Evolutionary conservation across 2,888 invertebrate species (phyloP), one percentile per base, ranked within the genome.

Genomic region (Nycteola revayana): DNA sequence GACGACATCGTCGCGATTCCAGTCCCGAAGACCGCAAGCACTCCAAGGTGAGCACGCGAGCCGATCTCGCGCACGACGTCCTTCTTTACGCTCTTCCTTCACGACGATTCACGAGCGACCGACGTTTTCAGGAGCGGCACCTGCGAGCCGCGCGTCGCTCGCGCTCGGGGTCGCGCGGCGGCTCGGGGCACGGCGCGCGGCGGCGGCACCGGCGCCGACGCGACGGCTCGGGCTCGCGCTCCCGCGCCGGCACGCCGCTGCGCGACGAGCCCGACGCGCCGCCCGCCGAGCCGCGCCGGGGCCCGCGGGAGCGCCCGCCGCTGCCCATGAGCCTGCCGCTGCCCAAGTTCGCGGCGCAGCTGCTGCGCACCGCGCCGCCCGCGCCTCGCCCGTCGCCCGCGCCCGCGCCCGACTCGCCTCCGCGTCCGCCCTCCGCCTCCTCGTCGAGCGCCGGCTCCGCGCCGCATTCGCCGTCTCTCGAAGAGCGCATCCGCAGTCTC

Each of bases 401-500:
- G 8, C 90, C 91, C 1, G 91, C 92, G 17, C 92, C 92, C 0
- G 91, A 92, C 9, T 93, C 94, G 0, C 93, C 93, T 8, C 91
- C 92, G 22, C 90, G 92, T 3, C 91, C 94, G 29, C 93, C 94
- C 3, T 93, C 93, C 25, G 94, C 93, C 23, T 90, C 94, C 1
- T 94, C 94, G 49, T 95, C 95, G 9, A 94, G 94, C 66, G 92
- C 91, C 1, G 91, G 92, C 21, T 91, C 92, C 6, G 93, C 94
- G 58, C 94, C 95, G 1, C 93, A 93, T 38, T 93, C 93, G 58
- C 95, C 95, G 0, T 82, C 82, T 10, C 90, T 98, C 52, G 98
- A 98, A 69, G 98, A 98, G 75, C 91, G 98, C 49, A 96, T 99
- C 60, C 93, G 95, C 49, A 96, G 95, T 32, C 90, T 98, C 37